Percentiles rank a stretch among this genome's conserved stretches.
These are phyloP conservation scores for Centropus bengalensis DNA, from an alignment of 2,113 vertebrate genomes.

Conservation along the genomic window DNA sequence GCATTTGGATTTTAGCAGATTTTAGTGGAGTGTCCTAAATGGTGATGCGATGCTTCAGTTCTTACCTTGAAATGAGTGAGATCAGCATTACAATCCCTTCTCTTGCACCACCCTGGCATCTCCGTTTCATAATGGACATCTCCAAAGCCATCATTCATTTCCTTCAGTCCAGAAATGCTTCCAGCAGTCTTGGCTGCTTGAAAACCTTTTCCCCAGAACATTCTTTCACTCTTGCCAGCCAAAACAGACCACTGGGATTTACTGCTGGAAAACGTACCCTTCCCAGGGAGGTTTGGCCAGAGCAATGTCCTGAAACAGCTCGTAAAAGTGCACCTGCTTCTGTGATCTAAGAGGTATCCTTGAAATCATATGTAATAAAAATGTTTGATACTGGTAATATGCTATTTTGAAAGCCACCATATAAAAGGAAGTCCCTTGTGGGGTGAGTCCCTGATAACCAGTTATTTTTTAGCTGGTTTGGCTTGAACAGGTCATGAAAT, in stretches of 20 bases:
- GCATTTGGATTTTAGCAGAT: background rate
- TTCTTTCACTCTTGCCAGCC: background rate
- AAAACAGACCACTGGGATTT: background rate
- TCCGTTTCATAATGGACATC: background rate
- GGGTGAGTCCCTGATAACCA: background rate
- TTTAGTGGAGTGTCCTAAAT: background rate
- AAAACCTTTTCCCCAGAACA: background rate
- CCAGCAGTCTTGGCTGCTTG: background rate
- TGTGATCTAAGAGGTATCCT: background rate
- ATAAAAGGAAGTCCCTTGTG: background rate
- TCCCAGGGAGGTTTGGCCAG: background rate
- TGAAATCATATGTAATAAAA: background rate
- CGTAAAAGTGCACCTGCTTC: background rate
- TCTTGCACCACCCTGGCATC: background rate
- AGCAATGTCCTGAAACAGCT: background rate
- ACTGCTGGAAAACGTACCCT: background rate
- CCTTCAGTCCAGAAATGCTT: background rate
- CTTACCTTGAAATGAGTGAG: background rate
- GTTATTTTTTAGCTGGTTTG: background rate
- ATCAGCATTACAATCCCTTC: background rate
- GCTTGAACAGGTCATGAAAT: background rate
- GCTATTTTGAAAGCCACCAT: background rate
- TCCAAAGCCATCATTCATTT: background rate
- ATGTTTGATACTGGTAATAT: background rate
- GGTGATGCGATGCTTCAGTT: background rate